Conservation (phyloP, 2,888 invertebrate genomes). For the Zele albiditarsus region DNA sequence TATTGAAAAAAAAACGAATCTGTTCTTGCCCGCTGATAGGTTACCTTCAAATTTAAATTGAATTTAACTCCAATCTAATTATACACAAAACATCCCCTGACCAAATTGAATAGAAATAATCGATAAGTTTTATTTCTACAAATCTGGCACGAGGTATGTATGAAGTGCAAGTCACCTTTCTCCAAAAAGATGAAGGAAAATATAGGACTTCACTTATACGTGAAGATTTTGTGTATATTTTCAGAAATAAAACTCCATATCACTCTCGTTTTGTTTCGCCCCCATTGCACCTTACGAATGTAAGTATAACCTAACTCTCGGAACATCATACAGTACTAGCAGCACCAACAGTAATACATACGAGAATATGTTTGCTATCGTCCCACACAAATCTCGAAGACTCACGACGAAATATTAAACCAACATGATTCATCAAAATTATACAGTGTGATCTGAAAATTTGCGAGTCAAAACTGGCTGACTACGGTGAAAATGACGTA, state of each 20-base stretch:
- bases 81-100: too few relatives aligned
- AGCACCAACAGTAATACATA: not conserved
- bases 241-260: not conserved
- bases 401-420: not conserved
- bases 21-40: too few relatives aligned
- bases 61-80: too few relatives aligned
- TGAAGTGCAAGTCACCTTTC: not conserved
- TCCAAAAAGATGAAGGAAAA: not conserved
- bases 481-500: not conserved
- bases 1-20: too few relatives aligned
- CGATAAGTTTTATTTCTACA: too few relatives aligned
- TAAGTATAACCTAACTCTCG: not conserved
- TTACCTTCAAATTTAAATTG: too few relatives aligned
- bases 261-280: not conserved
- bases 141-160: too few relatives aligned
- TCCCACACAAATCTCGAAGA: not conserved
- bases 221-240: not conserved
- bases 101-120: too few relatives aligned
- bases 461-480: not conserved
- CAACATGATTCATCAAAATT: not conserved
- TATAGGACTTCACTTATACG: not conserved
- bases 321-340: not conserved
- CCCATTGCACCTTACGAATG: not conserved
- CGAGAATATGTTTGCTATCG: not conserved
- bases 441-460: not conserved